These are phyloP conservation scores for Scaeva pyrastri DNA, from an alignment of 2,888 invertebrate genomes.

Conservation along the genomic window DNA sequence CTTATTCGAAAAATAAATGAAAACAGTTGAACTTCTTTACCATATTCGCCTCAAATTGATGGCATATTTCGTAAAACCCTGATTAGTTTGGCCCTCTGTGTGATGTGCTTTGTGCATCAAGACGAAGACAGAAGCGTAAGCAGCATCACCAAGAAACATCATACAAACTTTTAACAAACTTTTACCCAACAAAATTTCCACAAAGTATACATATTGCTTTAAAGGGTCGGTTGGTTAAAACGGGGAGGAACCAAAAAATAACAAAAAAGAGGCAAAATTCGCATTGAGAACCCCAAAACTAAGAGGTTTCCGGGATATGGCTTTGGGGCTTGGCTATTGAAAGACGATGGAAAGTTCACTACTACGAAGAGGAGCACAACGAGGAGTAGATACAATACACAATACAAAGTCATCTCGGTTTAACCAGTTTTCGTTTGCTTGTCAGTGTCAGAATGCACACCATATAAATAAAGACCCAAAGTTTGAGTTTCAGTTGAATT, in stretches of 20 bases:
- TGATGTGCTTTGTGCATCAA: background rate
- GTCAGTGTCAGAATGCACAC: constrained; percentile 58
- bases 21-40: constrained; percentile 48
- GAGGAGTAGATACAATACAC: constrained; percentile 26
- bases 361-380: background rate
- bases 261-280: constrained; percentile 13
- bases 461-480: constrained; percentile 12
- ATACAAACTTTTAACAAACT: constrained; percentile 66
- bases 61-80: constrained; percentile 69
- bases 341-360: too few relatives aligned
- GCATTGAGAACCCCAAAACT: constrained; percentile 44
- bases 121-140: constrained; percentile 28
- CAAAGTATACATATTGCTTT: constrained; percentile 70
- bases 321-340: constrained; percentile 55
- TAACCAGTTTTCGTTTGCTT: constrained; percentile 68
- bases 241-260: too few relatives aligned
- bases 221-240: background rate
- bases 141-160: constrained; percentile 7
- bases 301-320: constrained; percentile 16
- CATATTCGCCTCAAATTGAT: constrained; percentile 71
- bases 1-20: constrained; percentile 21
- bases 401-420: constrained; percentile 72
- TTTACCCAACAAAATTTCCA: constrained; percentile 68
- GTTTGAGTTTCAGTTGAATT: constrained; percentile 1
- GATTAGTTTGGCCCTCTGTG: constrained; percentile 68